phyloP scores from a whole-genome alignment of 2,797 vertebrate genomes.

The Acomys russatus region DNA sequence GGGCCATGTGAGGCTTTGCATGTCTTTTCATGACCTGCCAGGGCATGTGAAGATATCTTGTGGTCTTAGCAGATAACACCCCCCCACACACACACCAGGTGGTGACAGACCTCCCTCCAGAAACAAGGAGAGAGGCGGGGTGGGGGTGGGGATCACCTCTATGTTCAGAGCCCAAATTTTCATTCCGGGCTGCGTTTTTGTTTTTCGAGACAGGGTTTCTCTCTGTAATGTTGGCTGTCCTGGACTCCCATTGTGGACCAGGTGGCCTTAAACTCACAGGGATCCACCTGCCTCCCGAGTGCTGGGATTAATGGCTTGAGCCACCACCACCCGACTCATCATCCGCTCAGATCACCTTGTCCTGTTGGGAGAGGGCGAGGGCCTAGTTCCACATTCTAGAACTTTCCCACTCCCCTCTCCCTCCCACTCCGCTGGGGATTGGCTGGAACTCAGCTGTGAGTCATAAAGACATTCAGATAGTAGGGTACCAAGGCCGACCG shows the following conservation, averaged over 20 bases:
- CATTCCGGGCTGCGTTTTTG: too few species aligned
- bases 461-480: conserved; percentile 71
- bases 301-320: too few species aligned
- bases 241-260: too few species aligned
- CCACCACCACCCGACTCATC: too few species aligned
- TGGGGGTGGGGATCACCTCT: neutral
- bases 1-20: neutral
- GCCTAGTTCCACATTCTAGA: conserved; percentile 26
- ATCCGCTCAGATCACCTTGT: neutral
- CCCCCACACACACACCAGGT: too few species aligned
- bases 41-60: neutral
- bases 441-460: conserved; percentile 33
- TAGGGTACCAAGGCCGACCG: neutral
- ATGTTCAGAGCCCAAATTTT: neutral
- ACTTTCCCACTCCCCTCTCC: neutral
- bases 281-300: too few species aligned
- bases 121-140: neutral
- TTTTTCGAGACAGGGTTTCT: too few species aligned
- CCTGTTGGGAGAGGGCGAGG: too few species aligned
- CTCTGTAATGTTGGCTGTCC: too few species aligned
- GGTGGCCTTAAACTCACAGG: too few species aligned
- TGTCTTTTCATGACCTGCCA: neutral
- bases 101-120: neutral
- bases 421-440: conserved; percentile 52
- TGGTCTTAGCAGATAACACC: neutral